These are phyloP conservation scores for Amblyraja radiata DNA, from an alignment of 2,797 vertebrate genomes.

Conservation along the genomic window DNA sequence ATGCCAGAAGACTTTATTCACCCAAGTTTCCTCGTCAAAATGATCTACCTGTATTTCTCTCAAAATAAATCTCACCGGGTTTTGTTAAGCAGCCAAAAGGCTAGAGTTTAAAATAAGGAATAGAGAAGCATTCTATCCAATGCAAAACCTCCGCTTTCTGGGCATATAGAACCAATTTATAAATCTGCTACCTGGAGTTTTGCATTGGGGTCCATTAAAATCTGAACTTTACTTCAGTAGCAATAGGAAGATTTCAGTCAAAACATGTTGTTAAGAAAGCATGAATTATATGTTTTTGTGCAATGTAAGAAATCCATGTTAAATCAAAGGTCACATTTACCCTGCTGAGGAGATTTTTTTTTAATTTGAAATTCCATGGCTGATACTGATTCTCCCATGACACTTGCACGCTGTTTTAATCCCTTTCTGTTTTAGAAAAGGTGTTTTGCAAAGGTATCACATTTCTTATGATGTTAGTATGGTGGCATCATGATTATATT, in stretches of 20 bases:
- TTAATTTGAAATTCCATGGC: neutral
- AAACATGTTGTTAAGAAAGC: neutral
- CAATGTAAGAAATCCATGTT: neutral
- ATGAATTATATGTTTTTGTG: neutral
- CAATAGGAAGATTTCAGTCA: neutral
- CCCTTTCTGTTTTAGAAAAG: neutral
- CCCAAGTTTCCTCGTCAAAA: neutral
- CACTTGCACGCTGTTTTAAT: neutral
- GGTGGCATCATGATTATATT: too few relatives aligned
- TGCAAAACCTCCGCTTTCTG: neutral
- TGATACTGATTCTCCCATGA: neutral
- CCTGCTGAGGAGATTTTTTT: neutral
- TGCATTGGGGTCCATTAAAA: neutral
- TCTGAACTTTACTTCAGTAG: neutral
- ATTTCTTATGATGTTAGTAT: neutral
- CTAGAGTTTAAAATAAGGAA: neutral
- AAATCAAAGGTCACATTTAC: neutral
- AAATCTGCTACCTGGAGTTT: neutral
- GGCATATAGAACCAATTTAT: neutral
- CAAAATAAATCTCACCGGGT: neutral
- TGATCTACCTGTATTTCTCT: neutral
- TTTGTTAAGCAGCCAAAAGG: neutral
- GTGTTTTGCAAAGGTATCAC: neutral
- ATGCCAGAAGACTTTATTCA: neutral
- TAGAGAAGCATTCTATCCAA: neutral